phyloP scores from a whole-genome alignment of 2,888 invertebrate genomes.

The Polymixis flavicincta region DNA sequence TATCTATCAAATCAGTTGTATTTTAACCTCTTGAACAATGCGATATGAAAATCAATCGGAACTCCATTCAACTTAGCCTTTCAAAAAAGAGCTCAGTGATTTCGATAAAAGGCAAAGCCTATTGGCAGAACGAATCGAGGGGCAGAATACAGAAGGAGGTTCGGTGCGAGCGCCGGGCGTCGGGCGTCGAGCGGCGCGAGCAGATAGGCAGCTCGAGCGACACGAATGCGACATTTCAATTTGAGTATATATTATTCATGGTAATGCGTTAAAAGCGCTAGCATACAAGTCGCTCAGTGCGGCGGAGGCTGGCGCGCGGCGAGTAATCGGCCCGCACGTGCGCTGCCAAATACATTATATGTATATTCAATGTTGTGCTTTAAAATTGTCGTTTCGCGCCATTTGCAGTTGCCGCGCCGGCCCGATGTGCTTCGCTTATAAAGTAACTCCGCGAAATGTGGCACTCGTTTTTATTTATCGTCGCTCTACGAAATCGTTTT shows the following conservation, averaged over 20 bases:
- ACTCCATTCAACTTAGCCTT: slow-evolving; percentile 67
- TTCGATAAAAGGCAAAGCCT: slow-evolving; percentile 86
- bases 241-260: slow-evolving; percentile 90
- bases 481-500: slow-evolving; percentile 76
- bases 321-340: slow-evolving; percentile 88
- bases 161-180: slow-evolving; percentile 65
- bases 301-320: slow-evolving; percentile 74
- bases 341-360: slow-evolving; percentile 82
- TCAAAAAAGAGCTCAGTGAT: slow-evolving; percentile 76
- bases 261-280: slow-evolving; percentile 90
- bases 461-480: slow-evolving; percentile 81
- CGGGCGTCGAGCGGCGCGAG: slow-evolving; percentile 68
- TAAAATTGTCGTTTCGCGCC: slow-evolving; percentile 89
- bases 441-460: slow-evolving; percentile 84
- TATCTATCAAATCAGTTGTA: slow-evolving; percentile 17
- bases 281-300: slow-evolving; percentile 84
- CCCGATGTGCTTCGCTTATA: slow-evolving; percentile 86
- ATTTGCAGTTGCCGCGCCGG: slow-evolving; percentile 84
- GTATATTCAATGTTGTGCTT: slow-evolving; percentile 88
- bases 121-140: slow-evolving; percentile 82
- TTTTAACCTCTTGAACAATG: slow-evolving; percentile 48
- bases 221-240: slow-evolving; percentile 90
- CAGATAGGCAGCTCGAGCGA: slow-evolving; percentile 87
- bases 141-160: slow-evolving; percentile 83
- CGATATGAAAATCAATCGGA: slow-evolving; percentile 65